Conservation (phyloP, 2,797 vertebrate genomes). For the Merluccius polli region DNA sequence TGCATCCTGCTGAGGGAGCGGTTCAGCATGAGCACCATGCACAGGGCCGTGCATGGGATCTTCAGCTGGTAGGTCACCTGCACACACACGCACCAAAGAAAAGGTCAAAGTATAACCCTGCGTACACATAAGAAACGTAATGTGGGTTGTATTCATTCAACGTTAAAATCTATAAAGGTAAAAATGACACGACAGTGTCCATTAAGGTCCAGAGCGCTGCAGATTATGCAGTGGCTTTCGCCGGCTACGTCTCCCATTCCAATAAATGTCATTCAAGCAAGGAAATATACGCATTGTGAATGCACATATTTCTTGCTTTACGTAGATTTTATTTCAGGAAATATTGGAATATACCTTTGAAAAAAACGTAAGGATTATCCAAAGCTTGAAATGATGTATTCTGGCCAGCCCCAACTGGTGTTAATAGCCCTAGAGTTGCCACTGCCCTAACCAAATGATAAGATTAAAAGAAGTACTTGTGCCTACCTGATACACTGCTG, state of each 20-base stretch:
- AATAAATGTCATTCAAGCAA: not conserved
- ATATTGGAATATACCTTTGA: not conserved
- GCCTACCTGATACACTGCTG: constrained; percentile 92
- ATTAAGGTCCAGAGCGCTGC: too few species aligned
- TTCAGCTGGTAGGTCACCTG: constrained; percentile 98
- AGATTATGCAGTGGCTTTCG: not conserved
- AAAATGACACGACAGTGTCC: too few species aligned
- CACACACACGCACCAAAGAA: not conserved
- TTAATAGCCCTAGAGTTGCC: not conserved
- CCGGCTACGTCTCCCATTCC: not conserved
- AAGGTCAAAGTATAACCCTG: not conserved
- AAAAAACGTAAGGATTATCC: not conserved
- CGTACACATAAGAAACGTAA: not conserved
- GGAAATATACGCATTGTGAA: not conserved
- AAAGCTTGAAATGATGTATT: not conserved
- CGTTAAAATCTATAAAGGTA: too few species aligned
- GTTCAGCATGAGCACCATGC: constrained; percentile 91
- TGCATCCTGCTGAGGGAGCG: constrained; percentile 87
- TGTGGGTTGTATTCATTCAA: too few species aligned
- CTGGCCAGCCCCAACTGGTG: not conserved
- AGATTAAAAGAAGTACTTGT: not conserved
- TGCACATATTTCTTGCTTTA: not conserved
- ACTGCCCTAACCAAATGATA: not conserved
- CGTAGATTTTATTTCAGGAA: too few species aligned
- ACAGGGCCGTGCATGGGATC: constrained; percentile 95